Evolutionary conservation across 2,888 invertebrate species (phyloP), one percentile per base, ranked within the genome.

Genomic region (Megalurothrips usitatus): DNA sequence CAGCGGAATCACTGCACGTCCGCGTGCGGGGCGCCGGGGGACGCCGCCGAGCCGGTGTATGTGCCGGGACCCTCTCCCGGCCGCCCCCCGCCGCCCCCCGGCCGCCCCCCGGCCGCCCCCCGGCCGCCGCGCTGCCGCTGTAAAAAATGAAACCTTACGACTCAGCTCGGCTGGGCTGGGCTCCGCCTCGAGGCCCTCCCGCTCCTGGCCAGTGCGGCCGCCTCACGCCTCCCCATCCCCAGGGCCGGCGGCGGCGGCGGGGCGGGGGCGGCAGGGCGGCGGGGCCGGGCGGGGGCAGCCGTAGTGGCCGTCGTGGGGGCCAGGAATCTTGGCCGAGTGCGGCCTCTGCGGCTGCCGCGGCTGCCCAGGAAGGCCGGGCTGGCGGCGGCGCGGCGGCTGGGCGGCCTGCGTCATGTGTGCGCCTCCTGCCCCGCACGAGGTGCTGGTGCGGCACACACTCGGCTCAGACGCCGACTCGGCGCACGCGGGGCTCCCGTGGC

Each of bases 71-170:
- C 58, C 11, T 14, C 58, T 17, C 14, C 58, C 58, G 6, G 19
- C 58, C 12, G 4, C 52, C 9, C 52, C 52, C 3, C 52, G 14
- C 52, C 52, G 10, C 49, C 49, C 14, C 52, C 19, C 52, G 14
- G 1, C 52, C 52, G 12, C 58, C n/a, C 58, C 58, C 11, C 58
- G 0, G 3, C 14, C 58, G 14, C 58, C 12, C 58, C 6, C 19
- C 58, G 1, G n/a, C 58, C 58, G 9, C 68, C 23, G 26, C 68
- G 68, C 68, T 58, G 58, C 58, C 58, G 58, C 19, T 75, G 68
- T 75, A 75, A 75, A 75, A 75, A 75, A 75, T 75, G 68, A 75
- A 75, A 75, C 68, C 68, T 75, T 75, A 75, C 68, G 68, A 75
- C 68, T 58, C 58, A 17, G 58, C 19, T 58, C 58, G 58, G 58